Evolutionary conservation across 2,797 vertebrate species (phyloP), one percentile per base, ranked within the genome.

Genomic region (Tokudaia muenninki): DNA sequence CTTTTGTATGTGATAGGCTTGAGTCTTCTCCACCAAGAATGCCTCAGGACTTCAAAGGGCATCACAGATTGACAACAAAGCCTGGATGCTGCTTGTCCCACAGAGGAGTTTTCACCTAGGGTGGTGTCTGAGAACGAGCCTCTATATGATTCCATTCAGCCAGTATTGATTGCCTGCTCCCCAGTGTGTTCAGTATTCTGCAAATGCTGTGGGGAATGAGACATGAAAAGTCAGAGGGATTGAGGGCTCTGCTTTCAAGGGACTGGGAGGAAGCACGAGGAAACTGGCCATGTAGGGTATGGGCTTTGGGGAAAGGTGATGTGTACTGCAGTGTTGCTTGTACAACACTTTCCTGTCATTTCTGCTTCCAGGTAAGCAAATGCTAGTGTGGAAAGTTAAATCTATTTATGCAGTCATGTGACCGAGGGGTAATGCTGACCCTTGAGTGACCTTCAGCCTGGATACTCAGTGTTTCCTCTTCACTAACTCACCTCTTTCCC

Each of bases 41-140:
- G 93, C 6, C 80, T 50, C 93, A 22, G 61, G n/a, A 89, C 67
- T 95, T 96, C 92, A 97, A 96, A 97, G 84, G 87, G 93, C 31
- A 79, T 13, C 41, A 75, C 21, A 94, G 93, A 96, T 10, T 77
- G 95, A 96, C 93, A 96, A 47, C 34, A 34, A 80, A 47, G n/a
- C 65, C 3, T 65, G 31, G 26, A 17, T 11, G 41, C 52, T 16
- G 70, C 31, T 72, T 31, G 37, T 70, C 74, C 50, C n/a, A 0
- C 0, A 21, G 50, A 92, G 34, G 57, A 31, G 29, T 19, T 87
- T 67, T 52, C 91, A 96, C 67, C 1, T 11, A 92, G 77, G 83
- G 31, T 41, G 1, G 63, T 55, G 19, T 67, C 96, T 94, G 82
- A 74, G 75, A 87, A 67, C 55, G 3, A 21, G 84, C 79, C 94